Conservation (phyloP, 2,113 vertebrate species). For the Syngnathus floridae region DNA sequence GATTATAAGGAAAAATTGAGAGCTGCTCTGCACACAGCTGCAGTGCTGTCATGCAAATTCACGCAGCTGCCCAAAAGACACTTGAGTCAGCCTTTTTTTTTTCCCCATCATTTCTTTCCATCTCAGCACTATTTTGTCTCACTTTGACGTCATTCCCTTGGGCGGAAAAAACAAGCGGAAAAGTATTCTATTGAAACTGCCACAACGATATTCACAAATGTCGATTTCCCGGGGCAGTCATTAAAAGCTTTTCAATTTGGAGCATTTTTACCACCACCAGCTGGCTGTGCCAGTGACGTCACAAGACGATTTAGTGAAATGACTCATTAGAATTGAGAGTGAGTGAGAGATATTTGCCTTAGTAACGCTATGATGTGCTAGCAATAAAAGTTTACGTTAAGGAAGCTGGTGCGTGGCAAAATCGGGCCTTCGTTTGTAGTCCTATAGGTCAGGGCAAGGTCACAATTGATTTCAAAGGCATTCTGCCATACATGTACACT, state of each 20-base stretch:
- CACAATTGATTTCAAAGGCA: neutral
- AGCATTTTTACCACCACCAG: neutral
- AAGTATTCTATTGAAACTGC: neutral
- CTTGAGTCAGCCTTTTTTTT: neutral
- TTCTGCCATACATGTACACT: neutral
- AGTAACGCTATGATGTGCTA: too few relatives aligned
- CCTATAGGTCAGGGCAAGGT: neutral
- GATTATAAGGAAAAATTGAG: neutral
- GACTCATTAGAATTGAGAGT: neutral
- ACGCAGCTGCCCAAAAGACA: neutral
- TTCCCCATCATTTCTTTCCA: neutral
- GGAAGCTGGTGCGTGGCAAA: too few relatives aligned
- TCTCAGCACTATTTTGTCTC: neutral
- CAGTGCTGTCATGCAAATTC: neutral
- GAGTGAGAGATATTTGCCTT: neutral
- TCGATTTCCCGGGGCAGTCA: neutral
- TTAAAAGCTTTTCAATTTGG: neutral
- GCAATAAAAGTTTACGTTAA: too few relatives aligned
- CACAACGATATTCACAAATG: neutral
- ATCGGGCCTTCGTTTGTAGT: too few relatives aligned
- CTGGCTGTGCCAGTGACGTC: neutral
- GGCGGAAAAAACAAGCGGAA: neutral
- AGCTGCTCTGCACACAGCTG: neutral
- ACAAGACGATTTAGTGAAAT: neutral
- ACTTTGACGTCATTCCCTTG: neutral